A percentile compares a stretch with the other conserved stretches of the same genome.
Conservation (phyloP, 2,797 vertebrate genomes). For the Melopsittacus undulatus region DNA sequence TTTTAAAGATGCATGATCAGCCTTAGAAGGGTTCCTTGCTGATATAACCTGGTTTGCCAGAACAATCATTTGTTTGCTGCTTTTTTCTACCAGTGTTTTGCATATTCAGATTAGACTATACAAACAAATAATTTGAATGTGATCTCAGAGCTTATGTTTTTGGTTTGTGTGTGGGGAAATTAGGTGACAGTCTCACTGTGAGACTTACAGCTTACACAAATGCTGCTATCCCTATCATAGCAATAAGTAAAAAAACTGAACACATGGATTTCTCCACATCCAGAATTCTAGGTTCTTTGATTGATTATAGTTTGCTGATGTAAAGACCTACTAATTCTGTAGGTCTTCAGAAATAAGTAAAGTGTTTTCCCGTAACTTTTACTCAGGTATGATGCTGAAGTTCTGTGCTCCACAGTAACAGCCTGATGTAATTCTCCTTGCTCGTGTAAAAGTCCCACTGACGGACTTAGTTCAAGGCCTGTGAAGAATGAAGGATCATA, state of each 20-base stretch:
- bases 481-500: constrained; percentile 8
- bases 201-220: not conserved
- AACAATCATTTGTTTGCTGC: not conserved
- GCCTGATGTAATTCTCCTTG: not conserved
- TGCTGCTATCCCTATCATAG: not conserved
- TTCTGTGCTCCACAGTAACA: not conserved
- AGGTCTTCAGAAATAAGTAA: not conserved
- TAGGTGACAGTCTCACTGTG: not conserved
- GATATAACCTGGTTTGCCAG: not conserved
- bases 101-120: not conserved
- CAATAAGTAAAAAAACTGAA: not conserved
- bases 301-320: not conserved
- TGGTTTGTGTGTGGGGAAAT: not conserved
- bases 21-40: not conserved
- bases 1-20: not conserved
- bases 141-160: not conserved
- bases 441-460: not conserved
- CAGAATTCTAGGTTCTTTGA: not conserved
- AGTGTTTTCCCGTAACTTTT: not conserved
- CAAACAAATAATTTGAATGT: not conserved
- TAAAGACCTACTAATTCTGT: not conserved
- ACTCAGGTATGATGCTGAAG: not conserved
- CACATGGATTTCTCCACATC: not conserved
- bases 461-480: not conserved
- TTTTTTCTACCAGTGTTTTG: not conserved